Evolutionary conservation across 2,888 invertebrate genomes (phyloP).

Genomic region (Steinernema carpocapsae): DNA sequence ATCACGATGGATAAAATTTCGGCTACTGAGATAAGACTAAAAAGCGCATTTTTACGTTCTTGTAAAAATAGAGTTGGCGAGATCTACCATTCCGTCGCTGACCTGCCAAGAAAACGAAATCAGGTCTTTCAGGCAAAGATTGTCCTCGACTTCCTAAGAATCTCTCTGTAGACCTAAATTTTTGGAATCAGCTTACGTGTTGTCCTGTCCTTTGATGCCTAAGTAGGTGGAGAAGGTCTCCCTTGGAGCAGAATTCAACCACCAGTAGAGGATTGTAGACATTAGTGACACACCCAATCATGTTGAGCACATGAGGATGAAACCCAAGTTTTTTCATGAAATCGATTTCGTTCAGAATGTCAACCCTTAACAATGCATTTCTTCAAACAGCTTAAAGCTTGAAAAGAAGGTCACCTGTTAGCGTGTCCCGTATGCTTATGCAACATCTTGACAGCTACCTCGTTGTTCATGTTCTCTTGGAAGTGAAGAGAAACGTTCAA

Average conservation of each 20-base stretch:
- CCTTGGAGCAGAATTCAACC: conserved; percentile 56
- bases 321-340: conserved; percentile 62
- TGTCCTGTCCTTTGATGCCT: conserved; percentile 20
- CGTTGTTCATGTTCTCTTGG: conserved; percentile 36
- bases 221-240: conserved; percentile 51
- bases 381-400: too few species aligned
- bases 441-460: conserved; percentile 58
- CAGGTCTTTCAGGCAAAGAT: conserved; percentile 54
- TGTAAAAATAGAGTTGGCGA: neutral
- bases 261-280: conserved; percentile 55
- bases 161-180: too few species aligned
- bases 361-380: conserved; percentile 40
- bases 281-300: conserved; percentile 59
- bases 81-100: conserved; percentile 54
- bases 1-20: conserved; percentile 59
- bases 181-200: conserved; percentile 12
- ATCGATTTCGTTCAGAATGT: conserved; percentile 60
- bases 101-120: conserved; percentile 61
- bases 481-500: conserved; percentile 37
- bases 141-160: conserved; percentile 27
- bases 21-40: conserved; percentile 53
- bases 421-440: conserved; percentile 58
- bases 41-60: neutral
- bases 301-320: conserved; percentile 53
- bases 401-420: conserved; percentile 41